These are phyloP conservation scores for Saccopteryx leptura DNA, from an alignment of 2,113 vertebrate genomes.

Conservation along the genomic window DNA sequence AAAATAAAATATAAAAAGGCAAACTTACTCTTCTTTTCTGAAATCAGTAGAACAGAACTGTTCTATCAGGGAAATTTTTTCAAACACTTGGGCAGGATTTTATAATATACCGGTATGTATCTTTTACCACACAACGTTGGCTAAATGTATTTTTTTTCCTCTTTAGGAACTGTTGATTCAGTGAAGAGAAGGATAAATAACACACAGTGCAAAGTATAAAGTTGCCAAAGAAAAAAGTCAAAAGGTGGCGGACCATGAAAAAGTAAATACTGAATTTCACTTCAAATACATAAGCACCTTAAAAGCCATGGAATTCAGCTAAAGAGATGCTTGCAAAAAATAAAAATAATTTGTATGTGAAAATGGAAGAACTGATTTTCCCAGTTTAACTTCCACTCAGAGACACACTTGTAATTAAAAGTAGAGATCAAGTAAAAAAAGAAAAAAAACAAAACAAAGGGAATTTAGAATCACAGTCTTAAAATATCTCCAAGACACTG, in stretches of 20 bases:
- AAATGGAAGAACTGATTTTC: conserved; percentile 19
- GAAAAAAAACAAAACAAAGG: not conserved
- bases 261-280: conserved; percentile 20
- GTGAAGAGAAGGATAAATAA: not conserved
- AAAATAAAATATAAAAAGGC: not conserved
- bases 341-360: conserved; percentile 27
- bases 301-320: not conserved
- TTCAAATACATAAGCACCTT: conserved; percentile 40
- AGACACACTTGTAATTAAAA: not conserved
- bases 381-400: not conserved
- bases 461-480: conserved; percentile 5
- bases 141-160: not conserved
- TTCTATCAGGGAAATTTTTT: not conserved
- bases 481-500: not conserved
- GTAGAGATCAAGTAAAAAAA: not conserved
- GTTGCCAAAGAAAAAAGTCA: not conserved
- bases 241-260: not conserved
- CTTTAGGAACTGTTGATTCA: not conserved
- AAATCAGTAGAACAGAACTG: not conserved
- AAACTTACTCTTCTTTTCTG: not conserved
- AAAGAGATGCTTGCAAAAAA: not conserved
- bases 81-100: not conserved
- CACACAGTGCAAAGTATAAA: not conserved
- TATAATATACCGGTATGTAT: not conserved
- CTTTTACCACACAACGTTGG: conserved; percentile 5